Evolutionary conservation across 1,140 invertebrate genomes (phyloP).

Genomic region (Adelges cooleyi): DNA sequence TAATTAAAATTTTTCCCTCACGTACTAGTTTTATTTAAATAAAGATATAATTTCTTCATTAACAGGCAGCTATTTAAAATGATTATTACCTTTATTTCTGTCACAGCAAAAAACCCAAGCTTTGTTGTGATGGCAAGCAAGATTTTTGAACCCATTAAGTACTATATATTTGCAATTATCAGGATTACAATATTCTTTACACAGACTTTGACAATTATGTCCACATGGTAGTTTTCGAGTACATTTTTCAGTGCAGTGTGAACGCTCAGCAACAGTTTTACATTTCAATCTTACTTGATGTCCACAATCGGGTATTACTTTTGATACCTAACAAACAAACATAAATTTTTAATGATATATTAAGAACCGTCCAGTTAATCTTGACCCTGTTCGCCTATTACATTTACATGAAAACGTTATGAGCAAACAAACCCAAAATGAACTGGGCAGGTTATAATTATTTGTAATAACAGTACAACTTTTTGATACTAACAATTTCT

Average conservation of each 20-base stretch:
- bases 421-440: too few relatives aligned
- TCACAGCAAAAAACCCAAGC: slow-evolving; percentile 11
- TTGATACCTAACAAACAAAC: background rate
- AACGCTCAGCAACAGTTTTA: background rate
- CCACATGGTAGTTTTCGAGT: background rate
- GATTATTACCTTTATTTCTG: slow-evolving; percentile 12
- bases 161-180: background rate
- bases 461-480: too few relatives aligned
- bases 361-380: too few relatives aligned
- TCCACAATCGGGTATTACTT: slow-evolving; percentile 8
- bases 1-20: too few relatives aligned
- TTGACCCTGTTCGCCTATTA: too few relatives aligned
- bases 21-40: too few relatives aligned
- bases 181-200: background rate
- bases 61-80: too few relatives aligned
- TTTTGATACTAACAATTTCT: background rate
- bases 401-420: too few relatives aligned
- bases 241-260: background rate
- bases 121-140: slow-evolving; percentile 29
- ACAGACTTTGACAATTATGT: background rate
- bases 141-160: background rate
- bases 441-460: too few relatives aligned
- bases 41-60: too few relatives aligned
- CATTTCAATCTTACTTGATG: background rate
- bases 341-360: too few relatives aligned